Evolutionary conservation across 2,113 vertebrate genomes (phyloP).

Genomic region (Coreoperca whiteheadi): DNA sequence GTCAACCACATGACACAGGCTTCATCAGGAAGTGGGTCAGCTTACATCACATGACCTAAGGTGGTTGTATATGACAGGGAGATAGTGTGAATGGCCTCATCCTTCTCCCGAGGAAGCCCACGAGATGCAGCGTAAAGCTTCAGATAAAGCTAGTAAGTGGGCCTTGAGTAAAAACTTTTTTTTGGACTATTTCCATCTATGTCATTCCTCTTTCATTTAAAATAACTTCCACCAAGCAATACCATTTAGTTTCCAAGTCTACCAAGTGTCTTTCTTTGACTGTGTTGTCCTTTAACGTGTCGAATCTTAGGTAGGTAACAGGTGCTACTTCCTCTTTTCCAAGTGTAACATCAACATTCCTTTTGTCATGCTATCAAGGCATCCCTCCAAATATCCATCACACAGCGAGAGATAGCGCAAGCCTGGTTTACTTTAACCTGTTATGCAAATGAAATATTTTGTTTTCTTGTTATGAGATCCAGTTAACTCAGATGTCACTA

Average conservation of each 20-base stretch:
- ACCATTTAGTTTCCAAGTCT: constrained; percentile 34
- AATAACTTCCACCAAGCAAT: constrained; percentile 62
- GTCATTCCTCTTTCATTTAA: constrained; percentile 7
- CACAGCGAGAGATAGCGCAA: constrained; percentile 38
- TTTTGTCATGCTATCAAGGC: constrained; percentile 16
- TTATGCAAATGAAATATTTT: constrained; percentile 72
- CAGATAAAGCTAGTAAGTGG: constrained; percentile 1
- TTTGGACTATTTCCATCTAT: not conserved
- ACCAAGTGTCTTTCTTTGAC: constrained; percentile 46
- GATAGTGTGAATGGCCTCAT: not conserved
- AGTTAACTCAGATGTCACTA: constrained; percentile 62
- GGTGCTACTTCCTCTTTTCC: constrained; percentile 76
- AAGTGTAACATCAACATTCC: constrained; percentile 44
- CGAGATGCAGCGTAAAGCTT: not conserved
- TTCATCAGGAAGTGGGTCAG: not conserved
- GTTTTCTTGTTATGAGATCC: constrained; percentile 59
- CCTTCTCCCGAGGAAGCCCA: constrained; percentile 1
- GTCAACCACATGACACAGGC: not conserved
- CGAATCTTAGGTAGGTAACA: constrained; percentile 57
- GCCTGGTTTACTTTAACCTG: constrained; percentile 69
- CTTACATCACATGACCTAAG: not conserved
- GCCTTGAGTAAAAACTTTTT: constrained; percentile 17
- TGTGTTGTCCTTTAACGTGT: constrained; percentile 47
- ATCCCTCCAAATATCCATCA: constrained; percentile 39
- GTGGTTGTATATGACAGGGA: not conserved